These are phyloP conservation scores for Ceratothoa steindachneri DNA, from an alignment of 2,888 invertebrate genomes.

Conservation along the genomic window DNA sequence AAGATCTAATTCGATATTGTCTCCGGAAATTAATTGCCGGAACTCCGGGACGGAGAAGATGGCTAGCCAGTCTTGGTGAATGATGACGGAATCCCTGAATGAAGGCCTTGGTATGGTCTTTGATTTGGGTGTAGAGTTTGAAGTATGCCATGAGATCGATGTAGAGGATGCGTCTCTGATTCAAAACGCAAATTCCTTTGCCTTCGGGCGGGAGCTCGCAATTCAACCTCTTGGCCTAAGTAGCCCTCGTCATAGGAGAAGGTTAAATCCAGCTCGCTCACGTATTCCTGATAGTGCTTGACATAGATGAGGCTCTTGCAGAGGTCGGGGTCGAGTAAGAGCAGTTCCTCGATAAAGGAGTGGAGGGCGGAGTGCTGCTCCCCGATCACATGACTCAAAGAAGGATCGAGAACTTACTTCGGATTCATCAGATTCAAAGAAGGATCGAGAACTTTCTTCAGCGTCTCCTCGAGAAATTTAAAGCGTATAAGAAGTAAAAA, in stretches of 20 bases:
- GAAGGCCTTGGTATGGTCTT: slow-evolving; percentile 93
- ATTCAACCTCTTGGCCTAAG: slow-evolving; percentile 86
- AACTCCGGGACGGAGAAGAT: slow-evolving; percentile 95
- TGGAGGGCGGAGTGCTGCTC: slow-evolving; percentile 93
- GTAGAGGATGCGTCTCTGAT: slow-evolving; percentile 96
- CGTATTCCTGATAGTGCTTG: slow-evolving; percentile 71
- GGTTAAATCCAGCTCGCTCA: slow-evolving; percentile 86
- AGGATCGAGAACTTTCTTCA: slow-evolving; percentile 94
- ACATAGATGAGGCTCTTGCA: slow-evolving; percentile 94
- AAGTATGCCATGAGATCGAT: slow-evolving; percentile 98
- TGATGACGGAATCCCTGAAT: slow-evolving; percentile 90
- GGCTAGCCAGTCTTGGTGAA: slow-evolving; percentile 89
- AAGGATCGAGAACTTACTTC: slow-evolving; percentile 95
- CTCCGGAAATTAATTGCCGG: slow-evolving; percentile 91
- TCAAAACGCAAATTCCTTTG: slow-evolving; percentile 83
- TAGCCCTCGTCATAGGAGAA: slow-evolving; percentile 95
- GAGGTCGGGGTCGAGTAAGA: slow-evolving; percentile 86
- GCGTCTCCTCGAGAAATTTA: slow-evolving; percentile 97
- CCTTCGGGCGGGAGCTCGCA: slow-evolving; percentile 95
- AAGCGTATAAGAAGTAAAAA: too few species aligned
- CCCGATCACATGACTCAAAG: slow-evolving; percentile 88
- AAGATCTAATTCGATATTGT: slow-evolving; percentile 86
- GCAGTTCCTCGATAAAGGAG: slow-evolving; percentile 93
- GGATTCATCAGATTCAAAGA: slow-evolving; percentile 89
- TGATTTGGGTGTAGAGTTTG: slow-evolving; percentile 95